phyloP scores from a whole-genome alignment of 2,888 invertebrate genomes.

The Halictus ligatus region DNA sequence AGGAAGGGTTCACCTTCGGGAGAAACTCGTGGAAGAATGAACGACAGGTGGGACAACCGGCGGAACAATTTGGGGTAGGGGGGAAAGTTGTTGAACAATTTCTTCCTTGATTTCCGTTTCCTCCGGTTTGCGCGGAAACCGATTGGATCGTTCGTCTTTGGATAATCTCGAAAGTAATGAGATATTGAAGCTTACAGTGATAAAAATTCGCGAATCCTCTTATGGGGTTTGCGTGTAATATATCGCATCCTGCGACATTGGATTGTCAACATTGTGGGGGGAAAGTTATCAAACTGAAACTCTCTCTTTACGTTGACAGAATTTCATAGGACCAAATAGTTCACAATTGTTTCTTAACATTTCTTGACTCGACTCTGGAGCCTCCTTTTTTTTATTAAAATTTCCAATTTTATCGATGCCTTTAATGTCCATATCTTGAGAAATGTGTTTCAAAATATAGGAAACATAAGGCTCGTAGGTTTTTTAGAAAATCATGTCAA shows the following conservation, averaged over 20 bases:
- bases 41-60: neutral
- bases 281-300: neutral
- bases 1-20: neutral
- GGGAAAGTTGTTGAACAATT: neutral
- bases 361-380: neutral
- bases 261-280: neutral
- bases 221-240: neutral
- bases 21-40: neutral
- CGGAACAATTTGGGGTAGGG: neutral
- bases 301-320: neutral
- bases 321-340: too few relatives aligned
- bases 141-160: conserved; percentile 1
- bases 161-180: neutral
- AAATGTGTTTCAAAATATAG: too few relatives aligned
- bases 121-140: neutral
- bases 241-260: neutral
- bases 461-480: too few relatives aligned
- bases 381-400: too few relatives aligned
- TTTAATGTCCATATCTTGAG: too few relatives aligned
- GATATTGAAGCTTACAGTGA: neutral
- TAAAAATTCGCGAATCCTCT: conserved; percentile 5
- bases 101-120: neutral
- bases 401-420: too few relatives aligned
- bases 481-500: too few relatives aligned
- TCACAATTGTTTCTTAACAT: neutral